Evolutionary conservation across 2,113 vertebrate genomes (phyloP).

Genomic region (Megaceryle torquata): DNA sequence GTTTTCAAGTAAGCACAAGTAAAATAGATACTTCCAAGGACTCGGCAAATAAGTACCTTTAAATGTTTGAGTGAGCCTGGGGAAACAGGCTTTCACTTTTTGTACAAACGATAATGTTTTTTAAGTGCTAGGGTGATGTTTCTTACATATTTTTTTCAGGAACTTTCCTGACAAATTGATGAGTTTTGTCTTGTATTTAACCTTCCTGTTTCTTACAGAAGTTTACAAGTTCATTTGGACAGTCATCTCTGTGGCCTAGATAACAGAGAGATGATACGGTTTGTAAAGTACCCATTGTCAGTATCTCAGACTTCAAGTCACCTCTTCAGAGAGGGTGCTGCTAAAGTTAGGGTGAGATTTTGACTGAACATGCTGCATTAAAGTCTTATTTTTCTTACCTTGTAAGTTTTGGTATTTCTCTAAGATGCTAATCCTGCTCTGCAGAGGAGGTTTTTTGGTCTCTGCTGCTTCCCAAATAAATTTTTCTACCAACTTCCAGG

Average conservation of each 20-base stretch:
- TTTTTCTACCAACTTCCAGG: neutral
- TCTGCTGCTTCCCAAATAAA: neutral
- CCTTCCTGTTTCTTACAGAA: neutral
- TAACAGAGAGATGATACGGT: neutral
- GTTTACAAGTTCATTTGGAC: neutral
- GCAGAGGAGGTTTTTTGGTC: neutral
- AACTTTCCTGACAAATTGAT: neutral
- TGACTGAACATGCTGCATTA: neutral
- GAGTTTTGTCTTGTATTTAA: neutral
- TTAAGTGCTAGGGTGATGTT: neutral
- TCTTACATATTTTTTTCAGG: neutral
- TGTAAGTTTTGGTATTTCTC: neutral
- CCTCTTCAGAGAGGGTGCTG: neutral
- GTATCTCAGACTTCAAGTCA: neutral
- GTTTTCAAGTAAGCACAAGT: neutral
- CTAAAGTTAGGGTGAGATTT: neutral
- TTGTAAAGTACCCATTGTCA: neutral
- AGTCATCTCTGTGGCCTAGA: neutral
- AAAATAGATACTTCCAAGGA: neutral
- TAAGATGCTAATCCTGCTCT: neutral
- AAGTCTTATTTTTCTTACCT: neutral
- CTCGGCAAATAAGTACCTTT: neutral
- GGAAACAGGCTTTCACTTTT: neutral
- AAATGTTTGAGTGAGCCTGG: neutral
- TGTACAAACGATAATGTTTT: rapidly evolving